Conservation (phyloP, 2,797 vertebrate genomes). For the Hyperoplus lanceolatus region DNA sequence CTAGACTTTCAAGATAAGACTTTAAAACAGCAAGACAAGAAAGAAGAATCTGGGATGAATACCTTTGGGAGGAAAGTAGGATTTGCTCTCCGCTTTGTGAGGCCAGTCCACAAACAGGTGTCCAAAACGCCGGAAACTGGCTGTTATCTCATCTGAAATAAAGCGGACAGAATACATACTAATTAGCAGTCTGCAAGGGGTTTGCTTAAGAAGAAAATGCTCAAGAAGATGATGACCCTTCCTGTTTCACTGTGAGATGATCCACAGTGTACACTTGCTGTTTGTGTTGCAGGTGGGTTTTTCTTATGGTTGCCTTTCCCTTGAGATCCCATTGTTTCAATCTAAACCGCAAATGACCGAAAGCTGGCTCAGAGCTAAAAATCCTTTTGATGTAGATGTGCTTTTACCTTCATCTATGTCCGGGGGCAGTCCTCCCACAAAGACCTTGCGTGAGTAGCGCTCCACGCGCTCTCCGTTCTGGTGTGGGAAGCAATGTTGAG, state of each 20-base stretch:
- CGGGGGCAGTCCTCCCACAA: constrained; percentile 96
- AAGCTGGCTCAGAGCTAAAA: not conserved
- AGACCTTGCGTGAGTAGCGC: constrained; percentile 98
- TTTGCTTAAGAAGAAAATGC: not conserved
- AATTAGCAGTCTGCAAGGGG: not conserved
- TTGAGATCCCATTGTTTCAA: not conserved
- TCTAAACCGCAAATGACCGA: not conserved
- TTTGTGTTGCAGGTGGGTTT: not conserved
- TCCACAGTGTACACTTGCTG: not conserved
- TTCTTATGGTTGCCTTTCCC: not conserved
- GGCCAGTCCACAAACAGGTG: constrained; percentile 99
- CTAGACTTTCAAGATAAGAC: not conserved
- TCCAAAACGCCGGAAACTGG: constrained; percentile 98
- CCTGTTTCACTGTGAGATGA: not conserved
- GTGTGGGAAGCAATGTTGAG: constrained; percentile 98
- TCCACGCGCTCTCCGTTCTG: constrained; percentile 99
- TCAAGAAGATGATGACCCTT: too few species aligned
- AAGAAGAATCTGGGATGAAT: constrained; percentile 34
- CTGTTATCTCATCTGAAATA: constrained; percentile 95
- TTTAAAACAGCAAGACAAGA: not conserved
- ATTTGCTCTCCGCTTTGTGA: constrained; percentile 99
- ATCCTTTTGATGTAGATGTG: not conserved
- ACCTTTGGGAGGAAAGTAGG: constrained; percentile 99
- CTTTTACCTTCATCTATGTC: constrained; percentile 97
- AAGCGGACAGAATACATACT: constrained; percentile 14